Evolutionary conservation across 2,888 invertebrate species (phyloP), one percentile per base, ranked within the genome.

Genomic region (Urechis unicinctus): DNA sequence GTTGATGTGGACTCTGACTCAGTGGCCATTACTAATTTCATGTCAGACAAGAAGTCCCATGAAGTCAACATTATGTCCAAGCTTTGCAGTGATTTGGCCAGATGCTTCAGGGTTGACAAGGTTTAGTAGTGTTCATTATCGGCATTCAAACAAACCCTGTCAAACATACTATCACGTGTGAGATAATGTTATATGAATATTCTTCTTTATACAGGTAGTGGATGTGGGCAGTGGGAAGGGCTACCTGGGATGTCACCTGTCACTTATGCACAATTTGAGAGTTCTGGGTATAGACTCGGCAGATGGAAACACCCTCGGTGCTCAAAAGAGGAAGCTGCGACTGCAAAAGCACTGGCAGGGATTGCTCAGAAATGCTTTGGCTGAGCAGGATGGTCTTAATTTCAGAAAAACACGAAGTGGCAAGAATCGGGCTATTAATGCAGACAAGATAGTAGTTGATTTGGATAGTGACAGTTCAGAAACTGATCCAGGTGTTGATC

Each of bases 191-290:
- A 36, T 51, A 9, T 22, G 9, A 31, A 13, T 22, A 24, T 3
- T 13, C 9, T 53, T 30, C 4, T 50, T 13, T 28, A n/a, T 28
- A 50, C 26, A 83, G 75, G 80, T 88, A 43, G 81, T 93, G 21
- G 94, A 94, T 73, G 85, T 90, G 44, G 94, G 94, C 0, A 91
- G 91, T 69, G 94, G 94, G 0, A 88, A 89, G 71, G 94, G 92
- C 0, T 89, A 91, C 75, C 79, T 93, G 41, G 87, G 89, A 44
- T 85, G 87, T 0, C 83, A 87, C 13, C 73, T 94, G 49, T 83
- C 87, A 0, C 80, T 89, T 3, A 84, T 86, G 58, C 85, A 88
- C 74, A 75, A 81, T 28, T 78, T 89, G 55, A 85, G 85, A 42
- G 88, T 91, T 26, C 80, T 94, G 17, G 91, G 91, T 0, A 82